Evolutionary conservation across 2,797 vertebrate genomes (phyloP).

Genomic region (Eupleurogrammus muticus): DNA sequence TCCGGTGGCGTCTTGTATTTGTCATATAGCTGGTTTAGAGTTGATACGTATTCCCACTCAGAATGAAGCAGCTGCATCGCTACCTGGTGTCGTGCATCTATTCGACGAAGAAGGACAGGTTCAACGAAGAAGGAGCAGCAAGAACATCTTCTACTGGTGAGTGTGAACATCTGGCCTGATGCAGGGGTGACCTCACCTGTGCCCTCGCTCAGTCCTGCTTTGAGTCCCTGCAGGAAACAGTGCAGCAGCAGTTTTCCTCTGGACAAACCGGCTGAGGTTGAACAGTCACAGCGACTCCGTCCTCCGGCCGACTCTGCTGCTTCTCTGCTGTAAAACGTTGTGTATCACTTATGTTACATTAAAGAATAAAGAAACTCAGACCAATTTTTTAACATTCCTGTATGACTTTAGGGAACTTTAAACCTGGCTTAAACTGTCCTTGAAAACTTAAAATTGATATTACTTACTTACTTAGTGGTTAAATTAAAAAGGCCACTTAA

Average conservation of each 20-base stretch:
- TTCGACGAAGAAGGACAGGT: background rate
- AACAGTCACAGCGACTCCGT: conserved; percentile 36
- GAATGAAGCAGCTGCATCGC: conserved; percentile 83
- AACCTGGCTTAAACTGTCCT: no score
- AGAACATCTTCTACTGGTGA: no score
- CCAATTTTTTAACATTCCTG: no score
- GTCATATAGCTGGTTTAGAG: conserved; percentile 78
- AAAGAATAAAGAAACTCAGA: no score
- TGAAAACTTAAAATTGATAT: no score
- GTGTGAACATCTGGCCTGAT: no score
- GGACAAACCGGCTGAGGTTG: conserved; percentile 41
- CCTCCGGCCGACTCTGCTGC: conserved; percentile 40
- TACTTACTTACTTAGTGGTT: no score
- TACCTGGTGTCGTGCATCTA: conserved; percentile 82
- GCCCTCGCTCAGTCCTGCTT: conserved; percentile 75
- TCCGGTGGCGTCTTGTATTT: conserved; percentile 70
- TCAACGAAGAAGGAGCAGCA: background rate
- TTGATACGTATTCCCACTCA: conserved; percentile 84
- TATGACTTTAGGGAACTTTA: no score
- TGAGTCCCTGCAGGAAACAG: conserved; percentile 85
- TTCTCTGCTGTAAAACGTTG: no score
- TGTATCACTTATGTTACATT: no score
- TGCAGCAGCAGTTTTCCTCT: conserved; percentile 82
- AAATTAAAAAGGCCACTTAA: no score
- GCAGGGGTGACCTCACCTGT: conserved; percentile 70